Evolutionary conservation across 2,888 invertebrate genomes (phyloP), one percentile per base, ranked within the genome.

Genomic region (Digitonthophagus gazella): DNA sequence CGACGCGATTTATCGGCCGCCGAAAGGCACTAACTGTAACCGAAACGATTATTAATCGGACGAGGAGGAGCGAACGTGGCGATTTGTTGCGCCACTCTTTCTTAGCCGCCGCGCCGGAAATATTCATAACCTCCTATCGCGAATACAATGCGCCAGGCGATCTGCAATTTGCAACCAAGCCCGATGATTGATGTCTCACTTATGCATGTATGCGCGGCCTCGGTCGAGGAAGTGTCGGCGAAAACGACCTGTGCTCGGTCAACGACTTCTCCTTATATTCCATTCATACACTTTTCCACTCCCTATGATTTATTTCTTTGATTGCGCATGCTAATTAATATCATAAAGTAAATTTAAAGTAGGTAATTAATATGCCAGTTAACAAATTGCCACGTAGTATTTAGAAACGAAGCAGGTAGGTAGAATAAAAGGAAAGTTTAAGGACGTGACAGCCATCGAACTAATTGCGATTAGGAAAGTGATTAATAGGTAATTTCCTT

Each of bases 1-100:
- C 57, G 57, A 18, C 61, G 18, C 18, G 61, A 61, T 61, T 61
- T 61, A 61, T 61, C 61, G 61, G 11, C 19, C 18, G 14, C 61
- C 61, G 61, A 61, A 44, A 61, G 61, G 61, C 61, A 20, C 61
- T 61, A 61, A 61, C 61, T 61, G 61, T 61, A 61, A 61, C 61
- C 20, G 61, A 61, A 61, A 61, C 61, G 20, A 61, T 61, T 61
- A 61, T 44, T 44, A 44, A 44, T 44, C 28, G 28, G 11, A 19
- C 18, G 18, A 20, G 18, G 20, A 19, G 20, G 61, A 61, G 16
- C 18, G 61, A 20, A 61, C 19, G n/a, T 18, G 18, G n/a, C 20
- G 61, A 61, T 61, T 61, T 61, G 61, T 61, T 61, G 19, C 61
- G 18, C 16, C 61, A 19, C 18, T 18, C 61, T 61, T 61, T 61